phyloP scores from a whole-genome alignment of 2,888 invertebrate species.

The Amphipyra berbera region DNA sequence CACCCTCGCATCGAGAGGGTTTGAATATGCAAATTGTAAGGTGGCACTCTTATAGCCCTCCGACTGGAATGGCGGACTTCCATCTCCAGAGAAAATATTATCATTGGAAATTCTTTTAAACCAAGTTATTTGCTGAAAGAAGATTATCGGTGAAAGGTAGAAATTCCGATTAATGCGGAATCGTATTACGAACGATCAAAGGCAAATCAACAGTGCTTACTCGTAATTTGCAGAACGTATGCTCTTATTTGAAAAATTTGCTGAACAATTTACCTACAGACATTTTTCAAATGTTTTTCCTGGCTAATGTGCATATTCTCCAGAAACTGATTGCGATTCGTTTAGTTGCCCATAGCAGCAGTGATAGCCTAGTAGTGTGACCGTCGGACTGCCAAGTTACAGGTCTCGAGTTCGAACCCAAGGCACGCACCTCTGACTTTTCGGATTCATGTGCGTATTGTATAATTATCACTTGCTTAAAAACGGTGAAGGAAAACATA shows the following conservation, averaged over 20 bases:
- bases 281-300: too few relatives aligned
- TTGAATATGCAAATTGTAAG: slow-evolving; percentile 71
- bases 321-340: too few relatives aligned
- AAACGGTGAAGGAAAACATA: too few relatives aligned
- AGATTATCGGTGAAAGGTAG: slow-evolving; percentile 52
- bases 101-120: slow-evolving; percentile 64
- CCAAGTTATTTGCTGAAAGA: slow-evolving; percentile 52
- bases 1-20: slow-evolving; percentile 61
- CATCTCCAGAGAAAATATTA: slow-evolving; percentile 68
- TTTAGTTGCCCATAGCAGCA: too few relatives aligned
- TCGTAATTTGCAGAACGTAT: slow-evolving; percentile 28
- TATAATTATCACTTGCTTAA: too few relatives aligned
- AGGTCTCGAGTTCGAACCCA: too few relatives aligned
- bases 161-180: slow-evolving; percentile 45
- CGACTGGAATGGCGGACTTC: slow-evolving; percentile 50
- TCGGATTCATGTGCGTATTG: too few relatives aligned
- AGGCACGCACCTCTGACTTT: too few relatives aligned
- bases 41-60: slow-evolving; percentile 60
- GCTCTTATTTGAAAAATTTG: slow-evolving; percentile 24
- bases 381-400: too few relatives aligned
- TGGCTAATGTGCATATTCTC: neutral
- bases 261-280: slow-evolving; percentile 7
- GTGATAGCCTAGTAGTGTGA: too few relatives aligned
- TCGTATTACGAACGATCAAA: slow-evolving; percentile 35
- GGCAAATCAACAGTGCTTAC: slow-evolving; percentile 31